Evolutionary conservation across 1,140 invertebrate species (phyloP), one percentile per base, ranked within the genome.

Genomic region (Drosophila mojavensis): DNA sequence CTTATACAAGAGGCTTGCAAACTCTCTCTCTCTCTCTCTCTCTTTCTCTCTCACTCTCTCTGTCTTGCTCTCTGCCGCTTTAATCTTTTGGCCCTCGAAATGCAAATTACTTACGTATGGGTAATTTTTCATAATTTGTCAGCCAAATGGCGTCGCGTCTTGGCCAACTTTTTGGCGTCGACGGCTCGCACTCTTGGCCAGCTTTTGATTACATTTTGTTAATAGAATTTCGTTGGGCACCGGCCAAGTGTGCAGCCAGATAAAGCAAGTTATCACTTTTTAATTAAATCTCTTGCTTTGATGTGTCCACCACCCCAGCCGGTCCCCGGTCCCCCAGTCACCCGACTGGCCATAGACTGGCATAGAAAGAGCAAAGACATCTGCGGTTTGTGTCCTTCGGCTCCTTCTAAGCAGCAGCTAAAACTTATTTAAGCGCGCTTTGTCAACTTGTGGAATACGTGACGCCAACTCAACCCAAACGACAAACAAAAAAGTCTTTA

Each of bases 281-380:
- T 86, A 86, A 86, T 88, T 86, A 88, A 86, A 88, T 86, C 55
- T 79, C 53, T 76, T 10, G 65, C 82, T 86, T 88, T 86, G 82
- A 88, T 82, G 82, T 85, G 53, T 13, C 17, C 13, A 9, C 30
- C 13, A 28, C 28, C 28, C 4, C 28, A 30, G 4, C 4, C 28
- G 28, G 3, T 1, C 3, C 28, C 28, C 20, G 20, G 20, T 30
- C 0, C 28, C 28, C 28, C 20, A 3, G 20, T 30, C 5, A 1
- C 28, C 0, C 28, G 28, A 30, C 20, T 43, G 43, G 3, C 43
- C 13, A 65, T 2, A 20, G 7, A 28, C 43, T 4, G n/a, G 4
- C 43, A 47, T 3, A 30, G 5, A 28, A 24, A 33, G 11, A 43
- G 39, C 13, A 9, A 7, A 11, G 17, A 5, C 54, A 56, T 41